phyloP scores from a whole-genome alignment of 2,113 vertebrate species.

The Urocolius indicus region DNA sequence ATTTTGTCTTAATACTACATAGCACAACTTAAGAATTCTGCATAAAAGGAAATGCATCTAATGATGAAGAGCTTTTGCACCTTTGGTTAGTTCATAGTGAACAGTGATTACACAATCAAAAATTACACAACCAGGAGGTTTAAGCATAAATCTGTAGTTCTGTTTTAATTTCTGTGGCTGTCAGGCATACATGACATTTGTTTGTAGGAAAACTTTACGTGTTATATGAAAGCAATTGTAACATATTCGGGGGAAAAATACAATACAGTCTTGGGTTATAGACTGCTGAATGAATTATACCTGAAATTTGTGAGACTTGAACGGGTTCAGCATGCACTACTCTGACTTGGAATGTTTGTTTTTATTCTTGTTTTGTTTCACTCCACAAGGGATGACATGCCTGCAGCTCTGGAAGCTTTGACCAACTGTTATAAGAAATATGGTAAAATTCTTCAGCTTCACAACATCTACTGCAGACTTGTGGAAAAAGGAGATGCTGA shows the following conservation, averaged over 20 bases:
- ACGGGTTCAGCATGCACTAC: not conserved
- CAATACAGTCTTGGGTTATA: not conserved
- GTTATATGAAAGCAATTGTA: not conserved
- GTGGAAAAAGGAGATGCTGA: constrained; percentile 90
- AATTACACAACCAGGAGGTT: not conserved
- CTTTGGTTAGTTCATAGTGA: not conserved
- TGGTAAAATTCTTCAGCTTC: constrained; percentile 81
- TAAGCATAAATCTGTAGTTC: not conserved
- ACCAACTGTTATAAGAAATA: constrained; percentile 83
- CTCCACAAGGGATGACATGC: constrained; percentile 81
- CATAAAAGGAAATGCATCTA: not conserved
- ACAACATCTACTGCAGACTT: constrained; percentile 85
- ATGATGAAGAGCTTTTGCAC: not conserved
- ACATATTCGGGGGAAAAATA: accelerated
- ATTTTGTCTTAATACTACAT: not conserved
- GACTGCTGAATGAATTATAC: not conserved
- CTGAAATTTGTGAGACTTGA: not conserved
- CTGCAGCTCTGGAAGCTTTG: constrained; percentile 81
- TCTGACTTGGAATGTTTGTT: constrained; percentile 5
- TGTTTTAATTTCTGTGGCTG: not conserved
- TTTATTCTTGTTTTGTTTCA: constrained; percentile 42
- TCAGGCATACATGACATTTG: not conserved
- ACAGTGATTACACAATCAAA: not conserved
- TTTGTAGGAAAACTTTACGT: not conserved
- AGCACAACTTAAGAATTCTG: not conserved